Evolutionary conservation across 2,888 invertebrate species (phyloP), one percentile per base, ranked within the genome.

Genomic region (Scaptomyza caliginosa): DNA sequence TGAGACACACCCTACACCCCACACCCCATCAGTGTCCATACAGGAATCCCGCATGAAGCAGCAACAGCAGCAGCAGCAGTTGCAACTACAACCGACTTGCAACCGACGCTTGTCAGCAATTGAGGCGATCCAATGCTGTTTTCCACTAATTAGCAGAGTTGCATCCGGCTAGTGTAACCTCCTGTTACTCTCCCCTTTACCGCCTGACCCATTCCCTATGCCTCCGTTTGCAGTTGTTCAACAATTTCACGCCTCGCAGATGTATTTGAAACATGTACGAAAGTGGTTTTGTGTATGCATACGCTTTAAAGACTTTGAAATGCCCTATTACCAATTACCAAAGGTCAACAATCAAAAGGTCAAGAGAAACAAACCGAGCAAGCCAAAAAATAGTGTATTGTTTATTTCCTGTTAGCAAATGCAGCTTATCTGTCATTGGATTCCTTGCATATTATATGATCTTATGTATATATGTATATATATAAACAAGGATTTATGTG

Each of bases 191-290:
- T 4, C 30, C 17, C 1, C 11, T 3, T 3, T 10, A 21, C 11
- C 21, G 8, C 4, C n/a, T 24, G 10, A 7, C 3, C 1, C 28
- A 13, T 11, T 26, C n/a, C 21, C 16, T 26, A 21, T 13, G 38
- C 39, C 46, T 74, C 8, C 4, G 16, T 34, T 34, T 7, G 16
- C 34, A 34, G 2, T 34, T 34, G 50, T 56, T 62, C 45, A 60
- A 58, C 88, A 63, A 71, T 75, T 86, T 87, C 71, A 71, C 72
- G 62, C 75, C 68, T 67, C 42, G 42, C 70, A 57, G 64, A 77
- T 81, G 69, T 57, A 66, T 76, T 83, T 66, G 50, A 48, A 49
- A 40, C 52, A 76, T 70, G 39, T 66, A 32, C 45, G 28, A 52
- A 43, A 51, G 51, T n/a, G 59, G 34, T 46, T 46, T 32, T 3